These are phyloP conservation scores for Crotophaga sulcirostris DNA, from an alignment of 2,113 vertebrate genomes.

Conservation along the genomic window DNA sequence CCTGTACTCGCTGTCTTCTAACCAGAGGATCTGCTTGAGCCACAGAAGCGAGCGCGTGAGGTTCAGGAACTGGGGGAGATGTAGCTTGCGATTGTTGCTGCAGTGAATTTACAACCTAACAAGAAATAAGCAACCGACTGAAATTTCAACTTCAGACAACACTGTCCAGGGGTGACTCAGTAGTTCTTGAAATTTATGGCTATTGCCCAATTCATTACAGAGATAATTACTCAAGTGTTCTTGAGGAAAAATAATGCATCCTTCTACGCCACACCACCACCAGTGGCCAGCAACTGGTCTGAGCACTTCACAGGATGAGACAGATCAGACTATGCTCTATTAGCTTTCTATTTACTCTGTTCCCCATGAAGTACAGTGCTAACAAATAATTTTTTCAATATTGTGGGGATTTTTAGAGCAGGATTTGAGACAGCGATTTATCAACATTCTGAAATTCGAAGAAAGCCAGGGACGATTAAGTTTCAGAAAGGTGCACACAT, in stretches of 20 bases:
- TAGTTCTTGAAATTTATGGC: not conserved
- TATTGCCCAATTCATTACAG: not conserved
- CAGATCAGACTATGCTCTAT: not conserved
- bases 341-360: not conserved
- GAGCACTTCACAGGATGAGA: not conserved
- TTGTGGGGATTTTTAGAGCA: not conserved
- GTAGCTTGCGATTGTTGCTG: constrained; percentile 84
- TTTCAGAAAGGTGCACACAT: not conserved
- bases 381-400: not conserved
- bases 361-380: not conserved
- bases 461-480: not conserved
- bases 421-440: not conserved
- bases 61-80: constrained; percentile 83
- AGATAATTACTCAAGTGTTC: not conserved
- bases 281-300: not conserved
- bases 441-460: not conserved
- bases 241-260: not conserved
- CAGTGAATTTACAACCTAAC: constrained; percentile 83
- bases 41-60: constrained; percentile 78
- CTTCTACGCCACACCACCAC: not conserved
- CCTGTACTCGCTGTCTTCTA: constrained; percentile 93
- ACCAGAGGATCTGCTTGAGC: constrained; percentile 88
- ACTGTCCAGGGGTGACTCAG: not conserved
- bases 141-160: not conserved
- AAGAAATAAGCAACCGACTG: not conserved